Percentiles rank a stretch among this genome's conserved stretches.
These are phyloP conservation scores for Pocillopora damicornis DNA, from an alignment of 64 coral and sea anemone species.

Conservation along the genomic window DNA sequence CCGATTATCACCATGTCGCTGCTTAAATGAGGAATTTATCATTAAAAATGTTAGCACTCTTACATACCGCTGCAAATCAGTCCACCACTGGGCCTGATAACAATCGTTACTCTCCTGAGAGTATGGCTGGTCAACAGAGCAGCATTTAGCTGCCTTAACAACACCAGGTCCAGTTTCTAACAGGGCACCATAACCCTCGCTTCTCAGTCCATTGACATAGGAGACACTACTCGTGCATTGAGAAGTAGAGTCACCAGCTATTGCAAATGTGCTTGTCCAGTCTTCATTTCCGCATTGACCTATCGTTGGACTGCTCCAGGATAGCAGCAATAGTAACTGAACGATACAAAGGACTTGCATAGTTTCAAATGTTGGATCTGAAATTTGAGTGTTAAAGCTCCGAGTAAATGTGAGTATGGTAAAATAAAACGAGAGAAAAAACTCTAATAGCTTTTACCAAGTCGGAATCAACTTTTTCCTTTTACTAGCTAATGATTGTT, in stretches of 20 bases:
- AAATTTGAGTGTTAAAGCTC: not conserved
- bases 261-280: slow-evolving; percentile 1
- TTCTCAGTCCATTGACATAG: not conserved
- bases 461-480: too few relatives aligned
- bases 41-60: not conserved
- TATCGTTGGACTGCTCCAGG: not conserved
- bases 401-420: too few relatives aligned
- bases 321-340: not conserved
- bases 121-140: not conserved
- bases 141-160: not conserved
- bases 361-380: not conserved
- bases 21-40: too few relatives aligned
- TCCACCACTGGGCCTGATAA: not conserved
- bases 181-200: not conserved
- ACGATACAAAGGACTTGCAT: not conserved
- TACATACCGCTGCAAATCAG: not conserved
- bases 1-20: too few relatives aligned
- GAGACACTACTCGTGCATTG: not conserved
- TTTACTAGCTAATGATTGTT: too few relatives aligned
- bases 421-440: too few relatives aligned
- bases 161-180: not conserved
- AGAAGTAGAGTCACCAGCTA: not conserved
- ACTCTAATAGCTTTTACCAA: too few relatives aligned
- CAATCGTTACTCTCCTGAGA: not conserved
- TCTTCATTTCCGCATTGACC: not conserved